phyloP scores from a whole-genome alignment of 2,113 vertebrate species.

The Nerophis ophidion region DNA sequence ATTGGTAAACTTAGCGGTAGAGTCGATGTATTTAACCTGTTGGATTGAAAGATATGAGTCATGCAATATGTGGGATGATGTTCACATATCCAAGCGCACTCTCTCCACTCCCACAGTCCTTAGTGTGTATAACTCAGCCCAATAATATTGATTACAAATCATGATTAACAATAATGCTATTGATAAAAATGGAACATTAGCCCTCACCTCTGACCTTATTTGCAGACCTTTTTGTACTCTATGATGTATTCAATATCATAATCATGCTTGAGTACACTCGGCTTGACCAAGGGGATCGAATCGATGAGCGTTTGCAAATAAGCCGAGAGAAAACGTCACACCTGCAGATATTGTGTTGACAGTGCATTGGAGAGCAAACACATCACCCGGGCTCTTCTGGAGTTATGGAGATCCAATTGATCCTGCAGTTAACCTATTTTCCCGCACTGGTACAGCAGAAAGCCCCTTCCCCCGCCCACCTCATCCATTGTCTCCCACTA shows the following conservation, averaged over 20 bases:
- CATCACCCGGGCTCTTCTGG: conserved; percentile 26
- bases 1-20: not conserved
- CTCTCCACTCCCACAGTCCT: conserved; percentile 1
- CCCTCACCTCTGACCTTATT: conserved; percentile 63
- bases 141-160: conserved; percentile 62
- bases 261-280: conserved; percentile 64
- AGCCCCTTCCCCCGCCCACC: conserved; percentile 25
- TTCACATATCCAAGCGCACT: conserved; percentile 4
- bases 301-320: conserved; percentile 31
- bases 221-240: conserved; percentile 56
- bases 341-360: conserved; percentile 59
- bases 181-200: conserved; percentile 64
- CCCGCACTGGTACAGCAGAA: conserved; percentile 57
- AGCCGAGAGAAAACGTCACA: conserved; percentile 48
- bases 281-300: conserved; percentile 4
- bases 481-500: conserved; percentile 53
- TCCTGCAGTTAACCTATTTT: conserved; percentile 65
- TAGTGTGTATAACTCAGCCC: conserved; percentile 41
- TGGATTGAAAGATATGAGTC: not conserved
- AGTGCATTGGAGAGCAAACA: conserved; percentile 45
- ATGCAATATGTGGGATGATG: not conserved
- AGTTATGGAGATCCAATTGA: conserved; percentile 57
- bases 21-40: not conserved
- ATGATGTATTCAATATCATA: conserved; percentile 70
- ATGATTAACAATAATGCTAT: conserved; percentile 69